These are phyloP conservation scores for Gopherus flavomarginatus DNA, from an alignment of 2,113 vertebrate species.

Conservation along the genomic window DNA sequence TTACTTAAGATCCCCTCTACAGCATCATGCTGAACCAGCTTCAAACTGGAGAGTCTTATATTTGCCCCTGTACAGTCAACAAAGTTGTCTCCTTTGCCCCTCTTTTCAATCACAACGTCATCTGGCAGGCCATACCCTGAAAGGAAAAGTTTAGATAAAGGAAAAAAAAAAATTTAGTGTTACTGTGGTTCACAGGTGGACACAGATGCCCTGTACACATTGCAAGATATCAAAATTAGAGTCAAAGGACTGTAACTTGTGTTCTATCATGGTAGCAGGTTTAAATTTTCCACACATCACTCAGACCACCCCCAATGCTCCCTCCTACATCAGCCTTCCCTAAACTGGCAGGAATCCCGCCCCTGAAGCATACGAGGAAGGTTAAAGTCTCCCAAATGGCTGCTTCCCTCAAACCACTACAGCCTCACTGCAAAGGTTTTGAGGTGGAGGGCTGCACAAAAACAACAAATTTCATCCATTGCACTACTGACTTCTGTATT, in stretches of 20 bases:
- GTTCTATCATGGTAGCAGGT: not conserved
- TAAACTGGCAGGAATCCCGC: not conserved
- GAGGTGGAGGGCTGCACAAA: not conserved
- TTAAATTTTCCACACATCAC: not conserved
- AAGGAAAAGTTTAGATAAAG: not conserved
- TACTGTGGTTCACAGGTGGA: not conserved
- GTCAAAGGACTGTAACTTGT: not conserved
- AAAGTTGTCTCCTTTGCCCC: conserved; percentile 89
- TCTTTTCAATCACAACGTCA: conserved; percentile 94
- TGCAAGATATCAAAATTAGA: not conserved
- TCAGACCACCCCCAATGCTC: not conserved
- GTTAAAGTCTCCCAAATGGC: not conserved
- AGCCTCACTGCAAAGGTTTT: not conserved
- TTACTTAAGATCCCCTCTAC: conserved; percentile 96
- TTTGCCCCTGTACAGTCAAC: conserved; percentile 87
- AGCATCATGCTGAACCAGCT: conserved; percentile 92
- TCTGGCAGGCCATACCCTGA: conserved; percentile 93
- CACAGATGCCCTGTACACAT: not conserved
- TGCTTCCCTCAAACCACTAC: not conserved
- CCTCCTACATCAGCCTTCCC: not conserved
- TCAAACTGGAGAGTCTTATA: conserved; percentile 89
- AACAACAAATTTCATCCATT: not conserved
- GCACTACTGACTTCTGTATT: not conserved
- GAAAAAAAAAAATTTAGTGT: not conserved
- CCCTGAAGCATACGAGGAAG: not conserved